Evolutionary conservation across 2,797 vertebrate genomes (phyloP).

Genomic region (Gallinago stenura): DNA sequence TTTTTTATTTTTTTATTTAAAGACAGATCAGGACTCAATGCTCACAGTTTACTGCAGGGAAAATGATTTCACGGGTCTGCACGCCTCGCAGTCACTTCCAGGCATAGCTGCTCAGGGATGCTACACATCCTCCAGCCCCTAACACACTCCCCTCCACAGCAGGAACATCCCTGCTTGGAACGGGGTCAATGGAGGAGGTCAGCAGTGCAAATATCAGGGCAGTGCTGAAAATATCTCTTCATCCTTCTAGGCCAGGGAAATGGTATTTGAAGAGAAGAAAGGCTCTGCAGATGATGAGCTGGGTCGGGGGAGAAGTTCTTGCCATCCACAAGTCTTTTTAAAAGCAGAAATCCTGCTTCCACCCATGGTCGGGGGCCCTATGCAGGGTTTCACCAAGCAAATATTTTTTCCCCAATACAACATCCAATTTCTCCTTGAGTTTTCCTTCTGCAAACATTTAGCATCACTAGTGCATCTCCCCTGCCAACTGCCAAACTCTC

Average conservation of each 20-base stretch:
- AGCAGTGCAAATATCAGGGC: neutral
- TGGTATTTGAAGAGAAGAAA: neutral
- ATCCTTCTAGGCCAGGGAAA: neutral
- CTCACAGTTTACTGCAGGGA: neutral
- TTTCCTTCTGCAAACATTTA: neutral
- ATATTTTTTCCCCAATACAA: neutral
- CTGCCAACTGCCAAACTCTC: neutral
- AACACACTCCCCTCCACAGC: rapidly evolving
- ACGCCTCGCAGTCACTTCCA: neutral
- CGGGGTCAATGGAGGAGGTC: neutral
- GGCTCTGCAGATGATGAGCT: neutral
- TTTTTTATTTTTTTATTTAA: neutral
- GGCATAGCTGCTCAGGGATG: neutral
- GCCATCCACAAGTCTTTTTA: neutral
- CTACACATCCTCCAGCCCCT: neutral
- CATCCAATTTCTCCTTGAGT: neutral
- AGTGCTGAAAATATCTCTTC: neutral
- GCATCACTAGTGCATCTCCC: neutral
- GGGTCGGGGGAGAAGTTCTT: neutral
- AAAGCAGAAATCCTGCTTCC: neutral
- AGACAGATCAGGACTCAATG: neutral
- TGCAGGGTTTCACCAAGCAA: neutral
- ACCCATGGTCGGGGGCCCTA: rapidly evolving
- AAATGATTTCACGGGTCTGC: neutral
- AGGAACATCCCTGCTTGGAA: neutral